Evolutionary conservation across 2,113 vertebrate species (phyloP).

Genomic region (Psilopsiagon aymara): DNA sequence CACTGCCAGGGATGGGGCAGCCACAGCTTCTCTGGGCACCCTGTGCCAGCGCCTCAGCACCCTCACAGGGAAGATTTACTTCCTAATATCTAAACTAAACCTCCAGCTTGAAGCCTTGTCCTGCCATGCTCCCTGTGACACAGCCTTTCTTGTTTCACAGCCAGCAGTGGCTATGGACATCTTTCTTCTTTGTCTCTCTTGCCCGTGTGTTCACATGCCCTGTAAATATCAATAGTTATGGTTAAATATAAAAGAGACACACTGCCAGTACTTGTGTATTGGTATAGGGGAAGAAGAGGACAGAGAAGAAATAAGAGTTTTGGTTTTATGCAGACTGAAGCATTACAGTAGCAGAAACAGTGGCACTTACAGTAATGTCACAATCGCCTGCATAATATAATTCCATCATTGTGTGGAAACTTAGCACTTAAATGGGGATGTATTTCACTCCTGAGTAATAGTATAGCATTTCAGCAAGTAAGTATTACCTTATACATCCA

Average conservation of each 20-base stretch:
- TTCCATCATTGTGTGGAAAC: slow-evolving; percentile 44
- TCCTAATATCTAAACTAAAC: background rate
- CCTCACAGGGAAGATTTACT: background rate
- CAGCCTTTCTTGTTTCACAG: background rate
- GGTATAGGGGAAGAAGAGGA: background rate
- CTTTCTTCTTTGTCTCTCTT: background rate
- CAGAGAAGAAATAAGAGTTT: background rate
- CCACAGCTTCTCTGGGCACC: background rate
- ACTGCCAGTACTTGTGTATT: background rate
- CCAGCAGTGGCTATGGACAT: background rate
- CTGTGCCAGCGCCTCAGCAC: background rate
- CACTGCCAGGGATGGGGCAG: background rate
- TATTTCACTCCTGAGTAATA: background rate
- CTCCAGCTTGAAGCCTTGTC: background rate
- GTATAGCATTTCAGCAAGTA: background rate
- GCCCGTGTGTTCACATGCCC: background rate
- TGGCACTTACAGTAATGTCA: slow-evolving; percentile 27
- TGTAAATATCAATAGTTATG: background rate
- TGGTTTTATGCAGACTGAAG: slow-evolving; percentile 5
- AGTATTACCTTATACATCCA: background rate
- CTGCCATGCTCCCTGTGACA: background rate
- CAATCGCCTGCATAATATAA: background rate
- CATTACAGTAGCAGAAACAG: background rate
- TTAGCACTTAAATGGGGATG: background rate
- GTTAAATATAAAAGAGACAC: background rate